Percentiles rank a stretch among this genome's conserved stretches.
These are phyloP conservation scores for Cenopis cana DNA, from an alignment of 2,888 invertebrate genomes.

Conservation along the genomic window DNA sequence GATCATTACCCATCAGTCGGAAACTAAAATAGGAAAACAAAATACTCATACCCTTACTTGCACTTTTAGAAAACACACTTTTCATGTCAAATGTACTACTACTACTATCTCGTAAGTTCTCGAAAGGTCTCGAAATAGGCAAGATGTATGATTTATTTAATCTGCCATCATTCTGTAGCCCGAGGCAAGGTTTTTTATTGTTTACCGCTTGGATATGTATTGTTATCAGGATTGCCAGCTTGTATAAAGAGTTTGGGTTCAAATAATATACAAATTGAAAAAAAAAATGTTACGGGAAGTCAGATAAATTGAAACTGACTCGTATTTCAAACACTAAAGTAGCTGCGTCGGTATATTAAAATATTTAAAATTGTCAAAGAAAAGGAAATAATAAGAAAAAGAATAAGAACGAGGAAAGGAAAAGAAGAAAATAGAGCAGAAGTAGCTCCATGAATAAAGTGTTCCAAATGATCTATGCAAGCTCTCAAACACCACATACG, in stretches of 20 bases:
- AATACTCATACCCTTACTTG: background rate
- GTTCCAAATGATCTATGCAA: no score
- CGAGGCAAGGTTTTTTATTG: slow-evolving; percentile 42
- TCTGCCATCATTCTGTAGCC: slow-evolving; percentile 27
- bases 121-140: slow-evolving; percentile 18
- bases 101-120: slow-evolving; percentile 16
- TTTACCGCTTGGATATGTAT: slow-evolving; percentile 15
- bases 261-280: no score
- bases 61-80: background rate
- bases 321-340: no score
- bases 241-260: no score
- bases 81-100: slow-evolving; percentile 12
- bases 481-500: no score
- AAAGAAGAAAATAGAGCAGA: no score
- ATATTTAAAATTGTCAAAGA: no score
- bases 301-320: no score
- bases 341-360: no score
- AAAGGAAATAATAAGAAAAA: no score
- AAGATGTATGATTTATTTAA: slow-evolving; percentile 40
- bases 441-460: no score
- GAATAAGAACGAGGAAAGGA: no score
- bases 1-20: background rate
- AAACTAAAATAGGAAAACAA: background rate
- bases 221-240: slow-evolving; percentile 8
- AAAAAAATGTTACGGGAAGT: background rate